Base-by-base conservation (phyloP, 2,797 vertebrate genomes). In the Columba guinea region DNA sequence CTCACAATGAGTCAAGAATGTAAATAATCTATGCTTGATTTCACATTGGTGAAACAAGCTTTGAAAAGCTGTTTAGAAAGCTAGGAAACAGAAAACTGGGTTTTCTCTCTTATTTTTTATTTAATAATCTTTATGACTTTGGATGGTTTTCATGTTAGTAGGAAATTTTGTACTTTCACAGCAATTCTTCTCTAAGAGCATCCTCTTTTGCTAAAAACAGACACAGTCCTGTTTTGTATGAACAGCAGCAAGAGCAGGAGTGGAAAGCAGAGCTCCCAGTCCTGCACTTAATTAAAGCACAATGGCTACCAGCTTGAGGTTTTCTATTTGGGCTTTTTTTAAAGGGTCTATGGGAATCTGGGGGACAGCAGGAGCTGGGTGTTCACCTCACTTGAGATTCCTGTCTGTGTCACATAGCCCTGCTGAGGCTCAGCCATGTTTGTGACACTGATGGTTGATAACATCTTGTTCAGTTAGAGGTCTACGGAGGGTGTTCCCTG, bases 1-100 rank as follows among this genome's bases (percentile, higher is more conserved):
- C 64, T 70, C 46, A 73, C 48, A 71, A 51, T 17, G 35, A 92
- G 35, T 69, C 58, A 86, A 64, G 67, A 87, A 84, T 2, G 30
- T 58, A 82, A 90, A 69, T 41, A 86, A 64, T 13, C 63, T 28
- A 8, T 30, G 23, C 19, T 39, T 71, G 44, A 77, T 59, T 77
- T 84, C 70, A 46, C 34, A 27, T 3, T 41, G 37, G 73, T 78
- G 49, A 93, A 81, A 83, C 11, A 80, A 71, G 56, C 30, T 81
- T 56, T 91, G 55, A 79, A 84, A 91, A 84, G n/a, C 63, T 69
- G 8, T 58, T 93, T 59, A 56, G 59, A 82, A 94, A 87, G 9
- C 17, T 44, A 41, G 13, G 26, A 80, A 88, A 74, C 4, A 80
- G 19, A 74, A 84, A 82, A 69, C 1, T 19, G 24, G 20, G 3